Base-by-base conservation (phyloP, 2,797 vertebrate species). In the Ptychadena robeensis region DNA sequence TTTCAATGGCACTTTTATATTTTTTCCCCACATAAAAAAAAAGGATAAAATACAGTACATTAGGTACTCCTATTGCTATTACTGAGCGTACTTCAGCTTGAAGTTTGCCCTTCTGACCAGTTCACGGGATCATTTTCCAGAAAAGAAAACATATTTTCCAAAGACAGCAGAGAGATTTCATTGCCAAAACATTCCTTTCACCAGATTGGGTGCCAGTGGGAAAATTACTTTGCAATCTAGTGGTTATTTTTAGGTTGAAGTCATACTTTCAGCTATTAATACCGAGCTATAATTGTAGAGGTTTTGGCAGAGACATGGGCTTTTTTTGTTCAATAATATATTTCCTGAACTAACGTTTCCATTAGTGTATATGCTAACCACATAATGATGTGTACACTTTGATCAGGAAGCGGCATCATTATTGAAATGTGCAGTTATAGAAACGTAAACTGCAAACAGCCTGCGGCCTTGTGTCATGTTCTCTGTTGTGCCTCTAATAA, bases 121-220 rank as follows among this genome's bases (percentile, higher is more conserved):
- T 64, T 77, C 57, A 70, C 59, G 57, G 38, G 10, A 11, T 1
- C 68, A 37, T 78, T 83, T 82, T 82, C 67, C 67, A 82, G 15
- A 53, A 22, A 53, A 53, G 44, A 53, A n/a, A 27, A 78, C 63
- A 70, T 76, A 44, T 67, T 69, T 61, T 73, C 38, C 12, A 38
- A 71, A 70, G 32, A 82, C 57, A 65, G 2, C 5, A 30, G 9
- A 30, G 37, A 10, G 25, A 63, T 11, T 35, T 40, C 37, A 11
- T 25, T 79, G 32, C 59, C 67, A 71, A 63, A 59, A 67, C 66
- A 70, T 34, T 44, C 31, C 9, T 59, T 35, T 7, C 25, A 79
- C 61, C 30, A 68, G 80, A 68, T 61, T 70, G 4, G 27, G 76
- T 79, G 76, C 75, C 82, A 83, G 70, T 83, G 82, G 76, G 82